A percentile compares a stretch with the other conserved stretches of the same genome.
phyloP scores from a whole-genome alignment of 2,113 vertebrate genomes.

The Sclerurus mexicanus region DNA sequence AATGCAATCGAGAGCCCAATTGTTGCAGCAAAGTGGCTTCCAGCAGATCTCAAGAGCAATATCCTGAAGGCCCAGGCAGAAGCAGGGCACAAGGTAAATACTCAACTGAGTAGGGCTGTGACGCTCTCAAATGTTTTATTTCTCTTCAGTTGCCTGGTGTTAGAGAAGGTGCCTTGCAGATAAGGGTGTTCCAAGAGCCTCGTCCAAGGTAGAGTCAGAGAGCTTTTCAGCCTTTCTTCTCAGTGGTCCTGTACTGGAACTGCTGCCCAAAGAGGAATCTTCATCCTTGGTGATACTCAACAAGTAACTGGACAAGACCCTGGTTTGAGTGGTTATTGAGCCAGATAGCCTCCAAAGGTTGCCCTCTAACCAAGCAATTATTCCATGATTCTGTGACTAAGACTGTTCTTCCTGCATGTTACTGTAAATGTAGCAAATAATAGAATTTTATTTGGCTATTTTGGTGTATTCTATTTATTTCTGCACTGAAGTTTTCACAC shows the following conservation, averaged over 20 bases:
- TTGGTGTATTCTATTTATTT: not conserved
- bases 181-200: not conserved
- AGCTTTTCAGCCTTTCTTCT: not conserved
- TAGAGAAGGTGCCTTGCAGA: not conserved
- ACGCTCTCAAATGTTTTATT: not conserved
- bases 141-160: not conserved
- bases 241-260: not conserved
- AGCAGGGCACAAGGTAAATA: slow-evolving; percentile 83
- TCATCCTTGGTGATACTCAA: not conserved
- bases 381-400: not conserved
- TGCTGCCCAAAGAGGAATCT: not conserved
- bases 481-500: not conserved
- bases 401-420: not conserved
- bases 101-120: not conserved
- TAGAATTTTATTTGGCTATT: not conserved
- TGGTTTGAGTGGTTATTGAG: not conserved
- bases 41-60: slow-evolving; percentile 92
- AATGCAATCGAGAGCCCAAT: slow-evolving; percentile 80
- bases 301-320: not conserved
- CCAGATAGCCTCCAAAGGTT: not conserved
- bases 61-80: slow-evolving; percentile 92
- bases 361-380: not conserved
- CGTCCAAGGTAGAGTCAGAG: not conserved
- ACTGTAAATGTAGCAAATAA: not conserved
- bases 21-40: slow-evolving; percentile 60